Evolutionary conservation across 2,113 vertebrate species (phyloP).

Genomic region (Corydoras maculifer): DNA sequence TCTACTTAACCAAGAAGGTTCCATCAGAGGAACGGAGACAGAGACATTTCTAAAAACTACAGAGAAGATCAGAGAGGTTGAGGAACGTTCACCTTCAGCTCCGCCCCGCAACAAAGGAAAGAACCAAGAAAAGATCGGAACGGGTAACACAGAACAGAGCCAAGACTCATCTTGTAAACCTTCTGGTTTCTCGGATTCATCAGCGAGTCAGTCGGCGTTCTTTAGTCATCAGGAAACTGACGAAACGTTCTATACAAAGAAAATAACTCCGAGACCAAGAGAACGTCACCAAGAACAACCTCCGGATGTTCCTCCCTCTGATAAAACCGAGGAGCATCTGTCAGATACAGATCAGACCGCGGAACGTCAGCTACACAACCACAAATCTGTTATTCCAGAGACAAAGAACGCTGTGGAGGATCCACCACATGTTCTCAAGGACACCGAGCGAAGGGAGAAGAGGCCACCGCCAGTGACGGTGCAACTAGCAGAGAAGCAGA

Average conservation of each 20-base stretch:
- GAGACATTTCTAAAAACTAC: neutral
- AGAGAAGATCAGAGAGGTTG: neutral
- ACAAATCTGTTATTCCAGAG: conserved; percentile 2
- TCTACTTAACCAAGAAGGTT: no score
- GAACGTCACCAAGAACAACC: neutral
- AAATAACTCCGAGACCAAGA: no score
- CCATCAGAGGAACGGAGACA: neutral
- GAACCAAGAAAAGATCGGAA: neutral
- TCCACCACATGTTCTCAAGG: no score
- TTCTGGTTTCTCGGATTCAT: neutral
- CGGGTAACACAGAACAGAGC: neutral
- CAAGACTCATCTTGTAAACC: no score
- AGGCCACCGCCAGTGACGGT: neutral
- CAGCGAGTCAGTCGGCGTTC: neutral
- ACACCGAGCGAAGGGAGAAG: conserved; percentile 3
- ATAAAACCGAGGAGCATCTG: conserved; percentile 12
- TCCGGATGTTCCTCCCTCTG: neutral
- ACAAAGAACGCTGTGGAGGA: neutral
- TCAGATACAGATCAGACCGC: conserved; percentile 14
- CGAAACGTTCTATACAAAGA: no score
- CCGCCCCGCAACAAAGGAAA: neutral
- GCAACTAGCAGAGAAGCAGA: no score
- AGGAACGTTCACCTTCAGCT: neutral
- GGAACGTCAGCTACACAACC: conserved; percentile 4
- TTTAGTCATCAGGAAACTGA: no score